Percentiles rank a stretch among this genome's conserved stretches.
These are phyloP conservation scores for Auanema freiburgensis DNA, from an alignment of 2,888 invertebrate genomes.

Conservation along the genomic window DNA sequence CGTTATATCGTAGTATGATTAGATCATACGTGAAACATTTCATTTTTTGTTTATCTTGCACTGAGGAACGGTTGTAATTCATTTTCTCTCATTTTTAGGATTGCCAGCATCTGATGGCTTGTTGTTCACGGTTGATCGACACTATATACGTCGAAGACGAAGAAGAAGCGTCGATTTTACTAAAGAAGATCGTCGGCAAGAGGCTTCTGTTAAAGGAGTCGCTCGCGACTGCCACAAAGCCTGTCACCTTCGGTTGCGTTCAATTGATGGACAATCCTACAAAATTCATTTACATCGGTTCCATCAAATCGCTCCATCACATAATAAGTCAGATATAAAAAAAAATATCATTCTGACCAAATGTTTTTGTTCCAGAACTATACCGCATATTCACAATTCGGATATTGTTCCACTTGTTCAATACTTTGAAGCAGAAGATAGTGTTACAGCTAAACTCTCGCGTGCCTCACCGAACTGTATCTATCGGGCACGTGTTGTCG, in stretches of 20 bases:
- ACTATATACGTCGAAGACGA: conserved; percentile 32
- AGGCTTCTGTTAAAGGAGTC: conserved; percentile 37
- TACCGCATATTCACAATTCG: conserved; percentile 31
- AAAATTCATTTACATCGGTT: conserved; percentile 39
- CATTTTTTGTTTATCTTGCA: not conserved
- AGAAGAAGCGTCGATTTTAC: conserved; percentile 15
- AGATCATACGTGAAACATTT: not conserved
- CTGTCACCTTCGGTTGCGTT: conserved; percentile 48
- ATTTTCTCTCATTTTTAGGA: conserved; percentile 18
- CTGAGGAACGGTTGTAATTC: no score
- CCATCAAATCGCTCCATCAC: conserved; percentile 34
- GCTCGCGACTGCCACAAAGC: conserved; percentile 51
- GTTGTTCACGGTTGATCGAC: conserved; percentile 35
- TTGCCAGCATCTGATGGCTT: conserved; percentile 19
- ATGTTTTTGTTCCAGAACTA: conserved; percentile 25
- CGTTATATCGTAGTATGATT: not conserved
- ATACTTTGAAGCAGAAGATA: conserved; percentile 50
- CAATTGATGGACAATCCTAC: conserved; percentile 33
- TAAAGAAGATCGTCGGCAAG: conserved; percentile 10
- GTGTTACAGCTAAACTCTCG: conserved; percentile 40
- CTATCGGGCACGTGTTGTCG: conserved; percentile 51
- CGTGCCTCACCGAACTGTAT: conserved; percentile 49
- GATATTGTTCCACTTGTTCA: conserved; percentile 51
- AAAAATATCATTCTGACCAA: not conserved
- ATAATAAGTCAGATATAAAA: conserved; percentile 28